Evolutionary conservation across 2,797 vertebrate genomes (phyloP).

Genomic region (Phalloptychus januarius): DNA sequence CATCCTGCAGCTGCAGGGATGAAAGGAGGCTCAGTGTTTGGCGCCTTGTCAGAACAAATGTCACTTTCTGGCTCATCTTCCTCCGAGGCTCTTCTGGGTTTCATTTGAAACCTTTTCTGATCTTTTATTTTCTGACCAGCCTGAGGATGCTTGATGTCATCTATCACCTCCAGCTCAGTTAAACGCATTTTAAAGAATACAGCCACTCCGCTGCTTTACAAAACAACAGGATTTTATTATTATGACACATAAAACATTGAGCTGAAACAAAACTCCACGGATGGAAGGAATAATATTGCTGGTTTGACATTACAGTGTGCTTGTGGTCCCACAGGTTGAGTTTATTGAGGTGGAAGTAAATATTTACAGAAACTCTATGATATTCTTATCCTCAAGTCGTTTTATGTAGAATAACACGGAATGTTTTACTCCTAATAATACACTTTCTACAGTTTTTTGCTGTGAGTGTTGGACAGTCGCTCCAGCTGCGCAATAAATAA

Average conservation of each 20-base stretch:
- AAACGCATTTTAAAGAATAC: slow-evolving; percentile 8
- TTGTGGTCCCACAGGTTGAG: slow-evolving; percentile 17
- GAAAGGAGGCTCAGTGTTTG: slow-evolving; percentile 3
- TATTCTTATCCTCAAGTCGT: not conserved
- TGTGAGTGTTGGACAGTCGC: slow-evolving; percentile 26
- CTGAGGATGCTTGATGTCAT: slow-evolving; percentile 4
- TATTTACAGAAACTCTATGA: slow-evolving; percentile 39
- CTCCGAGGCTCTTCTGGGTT: slow-evolving; percentile 23
- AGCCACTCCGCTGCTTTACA: slow-evolving; percentile 74
- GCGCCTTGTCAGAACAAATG: slow-evolving; percentile 10
- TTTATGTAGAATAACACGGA: slow-evolving; percentile 5
- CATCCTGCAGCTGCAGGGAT: slow-evolving; percentile 1
- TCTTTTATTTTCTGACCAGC: not conserved
- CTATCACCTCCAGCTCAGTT: not conserved
- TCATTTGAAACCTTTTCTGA: slow-evolving; percentile 14
- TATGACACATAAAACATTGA: slow-evolving; percentile 62
- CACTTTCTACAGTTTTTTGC: slow-evolving; percentile 32
- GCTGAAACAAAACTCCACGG: slow-evolving; percentile 45
- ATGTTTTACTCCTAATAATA: slow-evolving; percentile 22
- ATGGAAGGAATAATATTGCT: slow-evolving; percentile 33
- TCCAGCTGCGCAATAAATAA: slow-evolving; percentile 48
- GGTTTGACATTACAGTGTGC: slow-evolving; percentile 20
- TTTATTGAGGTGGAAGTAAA: slow-evolving; percentile 26
- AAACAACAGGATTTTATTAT: slow-evolving; percentile 76
- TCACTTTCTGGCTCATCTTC: slow-evolving; percentile 20